These are phyloP conservation scores for Nycteola revayana DNA, from an alignment of 2,888 invertebrate species.

Conservation along the genomic window DNA sequence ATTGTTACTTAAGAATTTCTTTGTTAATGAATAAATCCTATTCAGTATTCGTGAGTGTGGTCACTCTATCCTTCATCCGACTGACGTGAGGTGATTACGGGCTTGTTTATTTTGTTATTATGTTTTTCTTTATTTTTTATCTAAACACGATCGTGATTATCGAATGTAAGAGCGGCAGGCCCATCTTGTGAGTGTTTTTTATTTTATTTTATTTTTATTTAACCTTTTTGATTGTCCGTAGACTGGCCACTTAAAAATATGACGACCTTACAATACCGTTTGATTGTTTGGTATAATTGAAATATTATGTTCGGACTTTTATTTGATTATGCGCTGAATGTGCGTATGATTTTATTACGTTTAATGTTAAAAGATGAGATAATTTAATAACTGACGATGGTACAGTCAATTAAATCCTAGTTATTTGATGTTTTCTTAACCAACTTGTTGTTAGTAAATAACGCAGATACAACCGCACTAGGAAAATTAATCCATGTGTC, in stretches of 20 bases:
- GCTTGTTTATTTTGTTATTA: slow-evolving; percentile 77
- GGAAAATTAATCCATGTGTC: too few species aligned
- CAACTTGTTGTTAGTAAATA: too few species aligned
- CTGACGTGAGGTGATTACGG: slow-evolving; percentile 75
- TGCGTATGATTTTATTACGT: too few species aligned
- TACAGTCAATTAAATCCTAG: too few species aligned
- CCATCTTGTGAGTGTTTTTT: slow-evolving; percentile 39
- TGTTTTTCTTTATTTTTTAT: slow-evolving; percentile 73
- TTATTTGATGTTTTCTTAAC: too few species aligned
- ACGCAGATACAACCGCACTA: too few species aligned
- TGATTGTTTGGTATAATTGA: slow-evolving; percentile 41
- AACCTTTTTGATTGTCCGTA: slow-evolving; percentile 30
- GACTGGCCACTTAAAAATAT: slow-evolving; percentile 42
- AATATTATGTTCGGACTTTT: slow-evolving; percentile 1
- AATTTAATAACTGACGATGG: too few species aligned
- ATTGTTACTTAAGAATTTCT: too few species aligned
- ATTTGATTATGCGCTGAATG: slow-evolving; percentile 2
- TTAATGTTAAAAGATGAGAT: too few species aligned
- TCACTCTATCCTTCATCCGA: slow-evolving; percentile 42
- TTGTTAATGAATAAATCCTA: too few species aligned
- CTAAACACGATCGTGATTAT: slow-evolving; percentile 79
- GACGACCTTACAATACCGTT: slow-evolving; percentile 36
- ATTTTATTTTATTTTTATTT: slow-evolving; percentile 41
- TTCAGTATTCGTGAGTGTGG: too few species aligned
- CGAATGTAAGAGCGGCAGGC: slow-evolving; percentile 55